These are phyloP conservation scores for Mesorhabditis sp. DNA, from an alignment of 2,888 invertebrate species.

Conservation along the genomic window DNA sequence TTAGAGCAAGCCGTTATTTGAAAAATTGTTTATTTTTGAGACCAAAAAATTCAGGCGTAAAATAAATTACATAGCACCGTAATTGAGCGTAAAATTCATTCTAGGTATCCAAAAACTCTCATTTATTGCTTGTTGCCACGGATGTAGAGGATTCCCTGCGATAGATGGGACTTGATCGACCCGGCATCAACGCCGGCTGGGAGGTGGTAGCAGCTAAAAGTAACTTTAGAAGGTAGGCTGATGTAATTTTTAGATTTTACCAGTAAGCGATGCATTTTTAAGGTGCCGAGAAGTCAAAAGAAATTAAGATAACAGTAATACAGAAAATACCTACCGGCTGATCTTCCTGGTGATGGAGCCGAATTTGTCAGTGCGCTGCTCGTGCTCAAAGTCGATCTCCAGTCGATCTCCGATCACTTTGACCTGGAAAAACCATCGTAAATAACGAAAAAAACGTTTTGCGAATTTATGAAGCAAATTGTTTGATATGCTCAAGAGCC, in stretches of 20 bases:
- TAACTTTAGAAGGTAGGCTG: background rate
- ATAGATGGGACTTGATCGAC: background rate
- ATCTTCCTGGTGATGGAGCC: background rate
- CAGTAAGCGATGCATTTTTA: background rate
- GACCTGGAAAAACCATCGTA: background rate
- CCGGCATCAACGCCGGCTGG: background rate
- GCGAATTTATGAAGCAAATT: too few species aligned
- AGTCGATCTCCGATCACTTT: background rate
- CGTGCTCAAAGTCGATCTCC: background rate
- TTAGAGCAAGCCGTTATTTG: too few species aligned
- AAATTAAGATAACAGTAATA: too few species aligned
- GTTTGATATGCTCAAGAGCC: too few species aligned
- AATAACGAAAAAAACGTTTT: too few species aligned
- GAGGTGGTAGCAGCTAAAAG: slow-evolving; percentile 4
- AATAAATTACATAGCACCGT: too few species aligned
- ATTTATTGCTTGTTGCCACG: background rate
- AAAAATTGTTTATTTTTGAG: too few species aligned
- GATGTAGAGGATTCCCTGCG: slow-evolving; percentile 3
- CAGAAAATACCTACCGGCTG: background rate
- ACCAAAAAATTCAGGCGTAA: too few species aligned
- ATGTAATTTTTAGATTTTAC: background rate
- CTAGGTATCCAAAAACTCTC: background rate
- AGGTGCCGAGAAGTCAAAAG: background rate
- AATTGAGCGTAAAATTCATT: too few species aligned
- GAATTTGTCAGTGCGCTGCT: background rate